Base-by-base conservation (phyloP, 2,797 vertebrate species). In the Trematomus bernacchii region DNA sequence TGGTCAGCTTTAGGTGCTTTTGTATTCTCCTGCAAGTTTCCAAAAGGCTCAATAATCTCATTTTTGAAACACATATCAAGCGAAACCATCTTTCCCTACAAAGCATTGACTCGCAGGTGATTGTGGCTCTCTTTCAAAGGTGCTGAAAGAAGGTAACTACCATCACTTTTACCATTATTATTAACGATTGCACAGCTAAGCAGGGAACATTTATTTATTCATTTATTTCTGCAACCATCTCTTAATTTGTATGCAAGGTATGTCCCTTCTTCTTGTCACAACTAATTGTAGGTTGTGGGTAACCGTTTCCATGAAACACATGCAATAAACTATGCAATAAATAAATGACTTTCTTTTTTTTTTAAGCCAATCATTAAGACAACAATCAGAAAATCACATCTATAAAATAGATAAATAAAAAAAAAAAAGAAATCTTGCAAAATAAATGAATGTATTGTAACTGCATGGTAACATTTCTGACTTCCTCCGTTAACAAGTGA, bases 401-500 rank as follows among this genome's bases (percentile, higher is more conserved):
- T 66, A 5, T 27, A 53, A 43, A 52, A 47, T 43, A 21, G n/a
- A 50, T n/a, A n/a, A n/a, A n/a, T 2, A 13, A 10, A 44, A 37
- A 37, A 6, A n/a, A n/a, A 13, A 10, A 44, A 37, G 37, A 6
- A n/a, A n/a, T 37, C 33, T 37, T 33, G 7, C 33, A 0, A 0
- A 37, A 33, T 33, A 33, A 33, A 37, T 37, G 6, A 37, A 37
- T 7, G 33, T 37, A 37, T 37, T 9, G 8, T 9, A 37, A 37
- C 6, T 37, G 33, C 8, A 30, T 40, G 18, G n/a, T 15, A 46
- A 0, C 3, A 57, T 23, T 11, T 51, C 21, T 33, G 3, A 11
- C 51, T 71, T 43, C 16, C 23, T 27, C 40, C 73, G 68, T 37
- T 76, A 11, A 55, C 67, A 10, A 75, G n/a, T 63, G 40, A 71